These are phyloP conservation scores for Lepidiolamprologus cunningtoni DNA, from an alignment of 2,113 vertebrate species.

Conservation along the genomic window DNA sequence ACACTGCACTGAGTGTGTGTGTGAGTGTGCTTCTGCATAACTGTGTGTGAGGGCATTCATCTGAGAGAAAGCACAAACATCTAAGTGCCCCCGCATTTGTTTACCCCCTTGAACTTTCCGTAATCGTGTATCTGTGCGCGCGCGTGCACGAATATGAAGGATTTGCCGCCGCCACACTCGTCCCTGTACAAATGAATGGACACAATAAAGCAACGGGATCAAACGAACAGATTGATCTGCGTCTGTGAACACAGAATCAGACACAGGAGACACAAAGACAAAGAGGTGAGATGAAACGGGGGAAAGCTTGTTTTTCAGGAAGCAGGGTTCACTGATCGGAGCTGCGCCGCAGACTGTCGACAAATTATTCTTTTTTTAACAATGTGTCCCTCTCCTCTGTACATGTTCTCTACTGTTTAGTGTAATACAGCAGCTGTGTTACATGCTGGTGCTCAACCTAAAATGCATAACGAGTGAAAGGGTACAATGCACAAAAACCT, in stretches of 20 bases:
- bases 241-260: constrained; percentile 4
- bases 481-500: not conserved
- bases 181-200: not conserved
- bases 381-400: not conserved
- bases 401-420: not conserved
- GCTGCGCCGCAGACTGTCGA: not conserved
- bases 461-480: not conserved
- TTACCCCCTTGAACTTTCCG: constrained; percentile 21
- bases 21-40: not conserved
- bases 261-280: not conserved
- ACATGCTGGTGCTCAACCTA: not conserved
- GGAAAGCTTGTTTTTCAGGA: not conserved
- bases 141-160: not conserved
- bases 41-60: constrained; percentile 14
- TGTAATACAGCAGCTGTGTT: not conserved
- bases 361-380: not conserved
- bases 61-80: constrained; percentile 7
- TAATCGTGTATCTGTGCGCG: not conserved
- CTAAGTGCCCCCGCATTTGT: not conserved
- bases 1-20: not conserved
- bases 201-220: constrained; percentile 22
- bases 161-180: not conserved
- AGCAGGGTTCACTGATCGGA: not conserved
- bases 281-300: constrained; percentile 32
- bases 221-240: not conserved